Base-by-base conservation (phyloP, 1,140 invertebrate genomes). In the Pseudomyrmex sp. region DNA sequence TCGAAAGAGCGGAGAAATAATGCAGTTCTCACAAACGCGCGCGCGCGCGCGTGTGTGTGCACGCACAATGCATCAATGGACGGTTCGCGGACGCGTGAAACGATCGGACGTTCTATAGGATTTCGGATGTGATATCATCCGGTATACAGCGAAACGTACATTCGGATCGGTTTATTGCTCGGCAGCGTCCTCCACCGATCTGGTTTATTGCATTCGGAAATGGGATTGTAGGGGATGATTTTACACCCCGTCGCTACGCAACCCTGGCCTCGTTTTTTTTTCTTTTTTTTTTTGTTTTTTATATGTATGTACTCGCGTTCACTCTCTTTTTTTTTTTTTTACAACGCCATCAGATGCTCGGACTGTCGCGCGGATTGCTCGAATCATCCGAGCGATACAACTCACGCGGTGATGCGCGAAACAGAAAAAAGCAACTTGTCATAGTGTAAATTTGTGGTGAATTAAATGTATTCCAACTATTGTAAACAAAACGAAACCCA, bases 191-290 rank as follows among this genome's bases (percentile, higher is more conserved):
- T 83, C 76, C 83, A 52, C 62, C 84, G 82, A 86, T 84, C 70
- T 89, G 91, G 85, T 91, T 92, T 90, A 91, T 90, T 90, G 87
- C 89, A 83, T 74, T 82, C 85, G 90, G 87, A 91, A 91, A 91
- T 92, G 86, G 89, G 91, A 91, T 91, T 89, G 84, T 91, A 89
- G 87, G 86, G 85, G 88, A 80, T 86, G 86, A 85, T 80, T 88
- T 80, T 63, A 86, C 35, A 35, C 35, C 72, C 87, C 80, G 69
- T 84, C 76, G 15, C 84, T 63, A 69, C 56, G 23, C 74, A 59
- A 56, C 65, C 46, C 50, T 85, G 65, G 70, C 63, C 59, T 69
- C 20, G 58, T 59, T 88, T 84, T 86, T 44, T 75, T 58, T 74
- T 86, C 23, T 75, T 56, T 74, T 35, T 35, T 35, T 35, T 35